Conservation (phyloP, 2,888 invertebrate genomes). For the Cerastis leucographa region DNA sequence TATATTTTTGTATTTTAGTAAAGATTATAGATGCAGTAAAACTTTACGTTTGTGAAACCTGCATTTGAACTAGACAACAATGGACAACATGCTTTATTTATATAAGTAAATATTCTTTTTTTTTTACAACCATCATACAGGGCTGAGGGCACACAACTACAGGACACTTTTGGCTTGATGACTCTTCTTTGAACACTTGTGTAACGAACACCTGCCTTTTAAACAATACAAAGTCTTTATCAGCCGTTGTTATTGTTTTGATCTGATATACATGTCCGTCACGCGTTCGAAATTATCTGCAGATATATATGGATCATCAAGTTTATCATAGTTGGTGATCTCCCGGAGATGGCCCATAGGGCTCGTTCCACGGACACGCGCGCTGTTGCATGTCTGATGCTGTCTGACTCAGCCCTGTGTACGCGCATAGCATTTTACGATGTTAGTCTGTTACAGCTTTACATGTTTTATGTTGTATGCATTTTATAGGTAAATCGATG, state of each 20-base stretch:
- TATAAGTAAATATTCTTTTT: neutral
- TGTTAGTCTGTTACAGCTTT: slow-evolving; percentile 50
- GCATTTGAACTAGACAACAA: slow-evolving; percentile 3
- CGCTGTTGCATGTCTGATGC: slow-evolving; percentile 72
- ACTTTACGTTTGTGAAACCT: neutral
- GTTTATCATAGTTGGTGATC: slow-evolving; percentile 61
- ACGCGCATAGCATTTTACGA: slow-evolving; percentile 64
- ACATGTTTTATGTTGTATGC: slow-evolving; percentile 51
- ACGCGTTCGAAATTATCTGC: slow-evolving; percentile 51
- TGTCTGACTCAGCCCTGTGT: slow-evolving; percentile 70
- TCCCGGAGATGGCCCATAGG: slow-evolving; percentile 63
- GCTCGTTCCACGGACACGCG: slow-evolving; percentile 60
- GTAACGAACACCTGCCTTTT: slow-evolving; percentile 4
- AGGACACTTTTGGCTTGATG: neutral
- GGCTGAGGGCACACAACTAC: neutral
- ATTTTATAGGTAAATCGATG: slow-evolving; percentile 25
- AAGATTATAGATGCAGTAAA: slow-evolving; percentile 6
- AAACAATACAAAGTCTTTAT: slow-evolving; percentile 27
- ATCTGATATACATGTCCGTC: slow-evolving; percentile 33
- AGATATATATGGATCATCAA: slow-evolving; percentile 51
- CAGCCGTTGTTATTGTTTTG: slow-evolving; percentile 46
- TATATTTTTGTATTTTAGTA: neutral
- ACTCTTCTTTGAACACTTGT: slow-evolving; percentile 7
- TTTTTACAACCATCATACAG: neutral
- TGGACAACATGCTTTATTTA: no score